Base-by-base conservation (phyloP, 2,888 invertebrate genomes). In the Nymphalis polychloros region DNA sequence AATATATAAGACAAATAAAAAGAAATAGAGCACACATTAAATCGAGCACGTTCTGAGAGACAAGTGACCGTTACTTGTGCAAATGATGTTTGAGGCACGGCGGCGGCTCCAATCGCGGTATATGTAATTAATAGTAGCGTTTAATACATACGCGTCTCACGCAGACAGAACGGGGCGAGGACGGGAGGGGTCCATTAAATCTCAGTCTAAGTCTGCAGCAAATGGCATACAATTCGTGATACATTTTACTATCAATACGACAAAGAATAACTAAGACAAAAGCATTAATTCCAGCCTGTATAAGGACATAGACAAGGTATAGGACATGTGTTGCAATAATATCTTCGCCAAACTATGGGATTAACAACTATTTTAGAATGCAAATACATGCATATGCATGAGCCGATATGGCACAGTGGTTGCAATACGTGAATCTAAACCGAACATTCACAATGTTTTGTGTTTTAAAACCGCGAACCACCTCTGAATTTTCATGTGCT, bases 141-240 rank as follows among this genome's bases (percentile, higher is more conserved):
- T 46, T n/a, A 67, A 62, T 57, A 49, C 57, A 35, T 57, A 46
- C 67, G 67, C 55, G 49, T n/a, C 55, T 31, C 55, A 49, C 57
- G 67, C 67, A 67, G 67, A 63, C 62, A 59, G 41, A 20, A 55
- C 55, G 67, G 62, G 62, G 62, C 13, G 62, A 16, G 60, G 53
- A 53, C 53, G 20, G 64, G 64, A 41, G 62, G 57, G 13, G 47
- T n/a, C 50, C 62, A 62, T 61, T 48, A 49, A 59, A 63, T 63
- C 55, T 67, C 62, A 63, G 27, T 55, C 53, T 17, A 55, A 55
- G 53, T 55, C 57, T 48, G 31, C 20, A 31, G 57, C 27, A 48
- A 47, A 6, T 48, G 35, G 13, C 31, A 55, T 52, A 50, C 46
- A 53, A 16, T 48, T 63, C 19, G n/a, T 10, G 17, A 10, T 13